Conservation (phyloP, 2,797 vertebrate genomes). For the Enteromius argenteus region DNA sequence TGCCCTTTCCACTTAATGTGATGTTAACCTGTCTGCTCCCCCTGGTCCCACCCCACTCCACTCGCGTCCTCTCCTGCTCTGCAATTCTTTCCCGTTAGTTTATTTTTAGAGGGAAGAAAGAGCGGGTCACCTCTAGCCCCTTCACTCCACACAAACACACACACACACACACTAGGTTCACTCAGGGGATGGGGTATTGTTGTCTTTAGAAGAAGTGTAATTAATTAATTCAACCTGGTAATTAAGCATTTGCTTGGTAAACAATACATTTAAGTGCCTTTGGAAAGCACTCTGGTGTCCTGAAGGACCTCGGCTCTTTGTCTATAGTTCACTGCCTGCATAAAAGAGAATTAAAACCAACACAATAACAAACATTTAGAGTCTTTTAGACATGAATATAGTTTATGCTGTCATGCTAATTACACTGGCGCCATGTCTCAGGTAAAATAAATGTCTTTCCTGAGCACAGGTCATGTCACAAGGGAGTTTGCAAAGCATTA, state of each 20-base stretch:
- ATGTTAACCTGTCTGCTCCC: constrained; percentile 72
- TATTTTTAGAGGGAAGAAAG: constrained; percentile 49
- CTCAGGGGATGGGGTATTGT: constrained; percentile 62
- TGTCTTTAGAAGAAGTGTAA: constrained; percentile 67
- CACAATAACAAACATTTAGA: constrained; percentile 39
- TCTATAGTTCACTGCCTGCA: constrained; percentile 18
- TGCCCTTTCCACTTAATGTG: constrained; percentile 71
- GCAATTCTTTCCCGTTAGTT: constrained; percentile 41
- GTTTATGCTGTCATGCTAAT: constrained; percentile 25
- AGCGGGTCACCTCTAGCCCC: constrained; percentile 33
- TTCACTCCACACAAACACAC: neutral
- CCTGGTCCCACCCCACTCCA: constrained; percentile 51
- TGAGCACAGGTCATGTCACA: neutral
- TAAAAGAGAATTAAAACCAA: constrained; percentile 35
- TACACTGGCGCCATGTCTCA: constrained; percentile 10
- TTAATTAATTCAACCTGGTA: constrained; percentile 71
- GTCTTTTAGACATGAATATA: constrained; percentile 17
- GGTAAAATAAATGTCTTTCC: neutral
- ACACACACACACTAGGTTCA: constrained; percentile 34
- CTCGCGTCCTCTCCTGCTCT: constrained; percentile 25
- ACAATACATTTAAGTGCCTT: constrained; percentile 60
- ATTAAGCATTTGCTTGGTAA: constrained; percentile 70
- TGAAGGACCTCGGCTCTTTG: constrained; percentile 29
- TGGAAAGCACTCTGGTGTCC: constrained; percentile 54
- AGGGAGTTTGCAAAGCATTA: neutral